Conservation (phyloP, 1,140 invertebrate genomes). For the Agrilus planipennis region DNA sequence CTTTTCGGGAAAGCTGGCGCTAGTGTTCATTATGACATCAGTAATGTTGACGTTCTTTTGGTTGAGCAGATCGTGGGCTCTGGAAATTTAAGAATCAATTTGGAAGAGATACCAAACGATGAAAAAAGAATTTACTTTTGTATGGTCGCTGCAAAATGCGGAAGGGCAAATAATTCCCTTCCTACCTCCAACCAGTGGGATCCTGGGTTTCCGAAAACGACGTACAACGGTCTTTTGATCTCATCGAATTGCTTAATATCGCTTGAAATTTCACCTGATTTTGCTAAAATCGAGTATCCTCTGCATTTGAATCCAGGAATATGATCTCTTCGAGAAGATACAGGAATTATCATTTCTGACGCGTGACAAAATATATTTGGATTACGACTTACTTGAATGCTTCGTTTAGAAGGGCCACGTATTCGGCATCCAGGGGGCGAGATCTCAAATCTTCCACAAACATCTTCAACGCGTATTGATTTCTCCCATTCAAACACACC, state of each 20-base stretch:
- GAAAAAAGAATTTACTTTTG: conserved; percentile 43
- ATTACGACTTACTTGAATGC: conserved; percentile 17
- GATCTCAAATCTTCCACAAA: conserved; percentile 54
- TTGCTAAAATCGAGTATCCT: conserved; percentile 1
- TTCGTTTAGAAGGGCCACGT: conserved; percentile 41
- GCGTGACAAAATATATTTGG: conserved; percentile 4
- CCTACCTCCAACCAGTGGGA: conserved; percentile 85
- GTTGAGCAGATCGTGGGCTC: conserved; percentile 34
- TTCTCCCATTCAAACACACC: conserved; percentile 50
- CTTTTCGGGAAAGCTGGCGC: conserved; percentile 43
- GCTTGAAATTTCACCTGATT: not conserved
- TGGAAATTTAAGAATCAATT: conserved; percentile 7
- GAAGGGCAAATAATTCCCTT: conserved; percentile 46
- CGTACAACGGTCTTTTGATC: not conserved
- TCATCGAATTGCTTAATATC: not conserved
- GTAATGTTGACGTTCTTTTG: conserved; percentile 47
- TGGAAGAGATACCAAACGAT: conserved; percentile 2
- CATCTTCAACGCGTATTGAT: conserved; percentile 50
- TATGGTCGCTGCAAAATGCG: conserved; percentile 61
- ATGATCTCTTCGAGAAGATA: not conserved
- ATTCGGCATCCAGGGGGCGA: conserved; percentile 43
- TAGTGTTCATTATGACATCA: conserved; percentile 46
- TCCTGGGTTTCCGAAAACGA: conserved; percentile 1
- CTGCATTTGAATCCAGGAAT: not conserved
- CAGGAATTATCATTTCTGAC: too few relatives aligned